Conservation (phyloP, 1,140 invertebrate species). For the Heliothis subflexa region DNA sequence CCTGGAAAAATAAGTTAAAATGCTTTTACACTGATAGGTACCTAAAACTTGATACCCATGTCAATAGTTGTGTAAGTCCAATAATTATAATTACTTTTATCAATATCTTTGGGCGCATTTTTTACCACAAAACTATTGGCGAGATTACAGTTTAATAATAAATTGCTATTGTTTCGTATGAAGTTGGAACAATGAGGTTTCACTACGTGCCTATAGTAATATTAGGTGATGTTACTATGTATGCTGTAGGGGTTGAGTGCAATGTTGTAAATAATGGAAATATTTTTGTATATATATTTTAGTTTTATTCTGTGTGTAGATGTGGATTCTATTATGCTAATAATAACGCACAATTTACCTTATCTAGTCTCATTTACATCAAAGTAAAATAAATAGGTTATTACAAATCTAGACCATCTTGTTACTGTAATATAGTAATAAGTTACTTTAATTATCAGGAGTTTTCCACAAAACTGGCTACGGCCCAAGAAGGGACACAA, state of each 20-base stretch:
- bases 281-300: no score
- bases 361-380: neutral
- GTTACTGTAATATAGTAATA: neutral
- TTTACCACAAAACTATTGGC: neutral
- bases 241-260: neutral
- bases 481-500: neutral
- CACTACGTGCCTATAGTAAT: neutral
- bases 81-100: no score
- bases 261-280: neutral
- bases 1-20: neutral
- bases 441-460: slow-evolving; percentile 3
- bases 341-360: no score
- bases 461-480: slow-evolving; percentile 5
- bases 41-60: no score
- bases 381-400: neutral
- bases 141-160: slow-evolving; percentile 44
- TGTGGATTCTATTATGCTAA: no score
- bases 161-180: slow-evolving; percentile 30
- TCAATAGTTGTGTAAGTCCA: no score
- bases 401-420: neutral
- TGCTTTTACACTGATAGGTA: no score
- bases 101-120: no score
- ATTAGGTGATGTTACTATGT: neutral
- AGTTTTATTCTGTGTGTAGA: no score
- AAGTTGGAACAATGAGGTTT: neutral